Evolutionary conservation across 2,113 vertebrate genomes (phyloP).

Genomic region (Danio rerio): GRCz12tu NC_133198.1:22495501-22496000

Average conservation of each 20-base stretch:
- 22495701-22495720: slow-evolving; percentile 9
- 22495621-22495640: slow-evolving; percentile 53
- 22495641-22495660: neutral
- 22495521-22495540: slow-evolving; percentile 57
- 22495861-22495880: slow-evolving; percentile 25
- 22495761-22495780: slow-evolving; percentile 72
- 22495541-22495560: slow-evolving; percentile 60
- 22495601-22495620: slow-evolving; percentile 56
- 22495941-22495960: too few species aligned
- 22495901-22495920: neutral
- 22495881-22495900: neutral
- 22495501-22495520: slow-evolving; percentile 46
- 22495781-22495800: slow-evolving; percentile 58
- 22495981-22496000: too few species aligned
- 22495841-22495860: slow-evolving; percentile 51
- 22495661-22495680: slow-evolving; percentile 7
- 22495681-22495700: slow-evolving; percentile 51
- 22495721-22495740: slow-evolving; percentile 34
- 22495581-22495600: slow-evolving; percentile 65
- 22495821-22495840: slow-evolving; percentile 51
- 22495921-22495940: too few species aligned
- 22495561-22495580: slow-evolving; percentile 68
- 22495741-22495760: slow-evolving; percentile 47
- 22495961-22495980: too few species aligned
- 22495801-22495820: slow-evolving; percentile 78